Evolutionary conservation across 37 sponge, comb jelly and placozoan genomes (phyloP), one percentile per base, ranked within the genome.

Genomic region (Cladorhizidae sp.): DNA sequence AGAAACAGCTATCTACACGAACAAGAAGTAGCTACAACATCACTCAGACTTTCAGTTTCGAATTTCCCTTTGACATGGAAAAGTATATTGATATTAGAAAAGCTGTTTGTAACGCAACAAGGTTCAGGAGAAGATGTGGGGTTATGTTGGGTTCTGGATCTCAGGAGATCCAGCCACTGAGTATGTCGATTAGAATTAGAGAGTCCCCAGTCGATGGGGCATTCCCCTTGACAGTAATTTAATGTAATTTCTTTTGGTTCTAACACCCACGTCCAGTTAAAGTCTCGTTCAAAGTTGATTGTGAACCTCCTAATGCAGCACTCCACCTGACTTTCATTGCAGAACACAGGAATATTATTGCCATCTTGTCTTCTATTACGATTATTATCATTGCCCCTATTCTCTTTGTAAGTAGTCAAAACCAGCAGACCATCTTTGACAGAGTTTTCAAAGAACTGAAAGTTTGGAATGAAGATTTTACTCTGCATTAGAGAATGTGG

Each of bases 171-270:
- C 14, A 86, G 23, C 0, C 79, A 29, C n/a, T 55, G 5, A 29
- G 82, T 42, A 55, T 72, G 75, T 40, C 64, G 36, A 45, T 5
- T 45, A 45, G 9, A 45, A 3, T 5, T 45, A 45, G 9, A 45
- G 0, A 63, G 43, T 7, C 74, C 74, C 68, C 74, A 73, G 0
- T 68, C n/a, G 17, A 33, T 33, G 1, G 87, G 78, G 61, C 91
- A 91, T 32, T 67, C 17, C 11, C 91, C 91, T 3, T 59, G 22
- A 55, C 91, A 91, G 63, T 85, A 91, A 65, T 91, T 86, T 6
- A 78, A 43, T 26, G 43, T 18, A n/a, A 82, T 29, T 0, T 31
- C 37, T 41, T 40, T 25, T 0, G 91, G 91, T 38, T 40, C 25
- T 6, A 78, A 29, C 25, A 91, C 62, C 87, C 87, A 91, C 9